Evolutionary conservation across 2,113 vertebrate genomes (phyloP), one percentile per base, ranked within the genome.

Genomic region (Sialia sialis): DNA sequence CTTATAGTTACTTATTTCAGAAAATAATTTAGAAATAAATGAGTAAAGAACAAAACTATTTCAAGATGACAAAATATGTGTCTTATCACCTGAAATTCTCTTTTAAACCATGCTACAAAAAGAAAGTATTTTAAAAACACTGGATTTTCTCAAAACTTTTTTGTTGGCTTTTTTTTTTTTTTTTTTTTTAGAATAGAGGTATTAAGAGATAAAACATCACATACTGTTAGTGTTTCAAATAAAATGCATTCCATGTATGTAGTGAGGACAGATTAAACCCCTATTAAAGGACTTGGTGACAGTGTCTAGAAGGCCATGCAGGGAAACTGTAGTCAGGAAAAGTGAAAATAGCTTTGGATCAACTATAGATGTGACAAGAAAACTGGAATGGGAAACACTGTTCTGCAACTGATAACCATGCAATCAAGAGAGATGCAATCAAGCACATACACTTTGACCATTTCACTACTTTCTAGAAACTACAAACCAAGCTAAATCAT

Each of bases 361-460:
- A 91, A 44, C 78, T 87, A 73, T 9, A 85, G 67, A 79, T 44
- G 52, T 64, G 73, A 76, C 34, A 77, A 91, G 52, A 59, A 79
- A 93, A 94, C 75, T 69, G 91, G 62, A 60, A 80, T 58, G 60
- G 0, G 1, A 83, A 68, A 86, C 39, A 69, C 32, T 67, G 34
- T 59, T 95, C 87, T 83, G 93, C 77, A 91, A 62, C 64, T 64
- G 56, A 90, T 66, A 90, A 75, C 67, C 90, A 87, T 72, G 89
- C 88, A 89, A 79, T 76, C 94, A 94, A 94, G 83, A 93, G 85
- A 96, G 92, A 95, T 94, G 85, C 77, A 96, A 94, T 91, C 85
- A 96, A 94, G 84, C 48, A 78, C 56, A 84, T 86, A 95, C 75
- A 93, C 74, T 95, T 88, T 84, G 84, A 93, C 48, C 48, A 64